A percentile compares a stretch with the other conserved stretches of the same genome.
These are phyloP conservation scores for Zophobas morio DNA, from an alignment of 1,140 invertebrate species.

Conservation along the genomic window DNA sequence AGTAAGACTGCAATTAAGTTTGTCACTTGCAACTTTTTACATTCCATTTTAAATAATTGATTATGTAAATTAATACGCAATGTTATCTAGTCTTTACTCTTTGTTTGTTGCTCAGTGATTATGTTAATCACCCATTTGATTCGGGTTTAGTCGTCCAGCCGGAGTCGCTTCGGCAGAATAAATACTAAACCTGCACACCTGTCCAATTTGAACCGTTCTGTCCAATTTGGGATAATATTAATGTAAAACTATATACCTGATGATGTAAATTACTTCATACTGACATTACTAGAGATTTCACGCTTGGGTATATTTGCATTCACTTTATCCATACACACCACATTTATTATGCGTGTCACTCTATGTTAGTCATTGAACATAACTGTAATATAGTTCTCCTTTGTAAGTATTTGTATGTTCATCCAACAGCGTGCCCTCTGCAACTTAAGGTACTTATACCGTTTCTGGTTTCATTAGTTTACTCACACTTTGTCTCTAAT, in stretches of 20 bases:
- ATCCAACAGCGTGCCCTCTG: conserved; percentile 35
- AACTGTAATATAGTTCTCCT: conserved; percentile 48
- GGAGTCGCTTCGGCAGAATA: conserved; percentile 57
- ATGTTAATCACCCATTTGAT: conserved; percentile 54
- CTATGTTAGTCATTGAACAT: conserved; percentile 39
- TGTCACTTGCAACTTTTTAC: conserved; percentile 47
- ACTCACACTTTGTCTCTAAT: conserved; percentile 8
- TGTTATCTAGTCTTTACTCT: conserved; percentile 60
- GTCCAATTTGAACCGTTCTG: conserved; percentile 62
- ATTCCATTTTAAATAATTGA: conserved; percentile 57
- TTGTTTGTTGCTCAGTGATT: conserved; percentile 61
- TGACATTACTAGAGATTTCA: conserved; percentile 34
- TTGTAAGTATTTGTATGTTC: conserved; percentile 30
- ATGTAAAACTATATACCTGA: conserved; percentile 46
- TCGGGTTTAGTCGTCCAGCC: conserved; percentile 62
- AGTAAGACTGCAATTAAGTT: conserved; percentile 48
- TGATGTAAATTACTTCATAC: conserved; percentile 44
- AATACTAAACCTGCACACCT: conserved; percentile 62
- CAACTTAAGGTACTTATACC: conserved; percentile 33
- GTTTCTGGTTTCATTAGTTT: conserved; percentile 24
- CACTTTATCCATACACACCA: conserved; percentile 20
- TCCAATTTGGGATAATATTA: conserved; percentile 56
- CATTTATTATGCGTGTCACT: conserved; percentile 35
- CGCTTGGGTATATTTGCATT: conserved; percentile 38
- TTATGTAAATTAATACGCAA: conserved; percentile 53